Evolutionary conservation across 1,140 invertebrate species (phyloP).

Genomic region (Cyclargus thomasi): DNA sequence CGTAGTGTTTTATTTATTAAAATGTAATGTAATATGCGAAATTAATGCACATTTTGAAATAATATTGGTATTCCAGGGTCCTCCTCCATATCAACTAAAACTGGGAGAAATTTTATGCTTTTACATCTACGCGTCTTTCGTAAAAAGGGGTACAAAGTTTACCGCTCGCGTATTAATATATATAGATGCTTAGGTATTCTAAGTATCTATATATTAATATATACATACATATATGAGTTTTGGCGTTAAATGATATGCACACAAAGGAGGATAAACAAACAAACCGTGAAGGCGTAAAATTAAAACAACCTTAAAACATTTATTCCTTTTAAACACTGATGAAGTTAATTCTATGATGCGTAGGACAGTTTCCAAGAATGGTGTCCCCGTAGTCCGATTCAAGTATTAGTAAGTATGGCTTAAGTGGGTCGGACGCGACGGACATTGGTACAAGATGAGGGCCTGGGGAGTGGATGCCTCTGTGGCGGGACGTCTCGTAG

Average conservation of each 20-base stretch:
- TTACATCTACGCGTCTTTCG: too few relatives aligned
- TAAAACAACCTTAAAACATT: background rate
- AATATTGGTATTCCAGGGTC: too few relatives aligned
- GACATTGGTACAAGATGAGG: slow-evolving; percentile 39
- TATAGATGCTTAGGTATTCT: too few relatives aligned
- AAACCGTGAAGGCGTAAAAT: background rate
- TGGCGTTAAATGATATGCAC: background rate
- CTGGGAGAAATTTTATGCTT: too few relatives aligned
- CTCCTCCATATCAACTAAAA: too few relatives aligned
- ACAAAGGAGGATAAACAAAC: slow-evolving; percentile 9
- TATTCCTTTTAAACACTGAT: slow-evolving; percentile 20
- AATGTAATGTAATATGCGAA: too few relatives aligned
- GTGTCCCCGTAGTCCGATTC: slow-evolving; percentile 48
- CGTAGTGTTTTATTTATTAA: too few relatives aligned
- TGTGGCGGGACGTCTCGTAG: slow-evolving; percentile 34
- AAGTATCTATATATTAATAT: too few relatives aligned
- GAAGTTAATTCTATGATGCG: slow-evolving; percentile 48
- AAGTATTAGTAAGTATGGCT: slow-evolving; percentile 31
- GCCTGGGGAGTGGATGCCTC: slow-evolving; percentile 40
- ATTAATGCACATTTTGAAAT: too few relatives aligned
- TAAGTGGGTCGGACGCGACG: slow-evolving; percentile 30
- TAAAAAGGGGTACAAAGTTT: too few relatives aligned
- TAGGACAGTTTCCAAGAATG: slow-evolving; percentile 30
- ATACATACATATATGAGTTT: background rate
- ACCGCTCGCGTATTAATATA: too few relatives aligned